Evolutionary conservation across 2,888 invertebrate genomes (phyloP).

Genomic region (Thecophora atra): DNA sequence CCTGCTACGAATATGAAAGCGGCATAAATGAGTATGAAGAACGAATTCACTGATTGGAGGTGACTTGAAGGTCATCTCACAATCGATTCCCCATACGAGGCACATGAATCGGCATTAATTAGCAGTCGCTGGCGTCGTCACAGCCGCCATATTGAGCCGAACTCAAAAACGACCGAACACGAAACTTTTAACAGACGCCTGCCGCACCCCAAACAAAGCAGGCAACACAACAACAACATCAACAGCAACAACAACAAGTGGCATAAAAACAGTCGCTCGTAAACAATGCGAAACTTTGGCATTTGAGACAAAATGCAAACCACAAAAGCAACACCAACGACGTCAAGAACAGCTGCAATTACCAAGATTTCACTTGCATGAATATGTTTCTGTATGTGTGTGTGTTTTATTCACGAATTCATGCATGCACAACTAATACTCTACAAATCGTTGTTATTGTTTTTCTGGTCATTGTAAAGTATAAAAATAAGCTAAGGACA

Average conservation of each 20-base stretch:
- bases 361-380: background rate
- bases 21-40: background rate
- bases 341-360: background rate
- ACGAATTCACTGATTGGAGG: background rate
- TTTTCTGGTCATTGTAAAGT: conserved; percentile 1
- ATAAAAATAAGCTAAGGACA: conserved; percentile 25
- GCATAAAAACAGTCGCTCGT: background rate
- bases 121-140: conserved; percentile 1
- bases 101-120: conserved; percentile 13
- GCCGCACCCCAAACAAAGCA: background rate
- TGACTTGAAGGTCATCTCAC: conserved; percentile 17
- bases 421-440: background rate
- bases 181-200: background rate
- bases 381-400: background rate
- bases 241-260: conserved; percentile 5
- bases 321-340: conserved; percentile 11
- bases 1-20: background rate
- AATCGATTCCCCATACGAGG: background rate
- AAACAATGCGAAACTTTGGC: conserved; percentile 20
- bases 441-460: background rate
- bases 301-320: conserved; percentile 14
- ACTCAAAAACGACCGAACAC: background rate
- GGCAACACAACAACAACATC: background rate
- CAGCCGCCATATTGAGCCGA: conserved; percentile 18
- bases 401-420: no score